Evolutionary conservation across 2,888 invertebrate genomes (phyloP).

Genomic region (Anodontia alba): DNA sequence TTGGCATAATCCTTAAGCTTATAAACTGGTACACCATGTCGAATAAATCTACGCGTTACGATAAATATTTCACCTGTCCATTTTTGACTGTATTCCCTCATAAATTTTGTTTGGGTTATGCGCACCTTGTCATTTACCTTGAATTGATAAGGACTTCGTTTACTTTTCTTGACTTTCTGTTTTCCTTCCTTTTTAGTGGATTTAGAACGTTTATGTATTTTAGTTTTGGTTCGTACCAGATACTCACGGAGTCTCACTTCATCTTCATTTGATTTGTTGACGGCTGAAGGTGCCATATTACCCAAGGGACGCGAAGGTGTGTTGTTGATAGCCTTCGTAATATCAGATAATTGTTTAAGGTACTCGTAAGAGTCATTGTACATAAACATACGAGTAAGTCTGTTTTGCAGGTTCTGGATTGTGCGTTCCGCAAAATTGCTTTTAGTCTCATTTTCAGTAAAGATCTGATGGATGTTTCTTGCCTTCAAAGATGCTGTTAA

Average conservation of each 20-base stretch:
- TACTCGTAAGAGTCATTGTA: constrained; percentile 25
- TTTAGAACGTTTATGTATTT: constrained; percentile 5
- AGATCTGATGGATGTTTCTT: constrained; percentile 18
- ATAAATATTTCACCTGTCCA: constrained; percentile 38
- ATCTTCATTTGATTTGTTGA: constrained; percentile 31
- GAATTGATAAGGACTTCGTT: constrained; percentile 22
- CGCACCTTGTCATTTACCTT: constrained; percentile 31
- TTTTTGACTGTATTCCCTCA: constrained; percentile 34
- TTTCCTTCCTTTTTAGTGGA: neutral
- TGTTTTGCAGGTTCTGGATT: constrained; percentile 29
- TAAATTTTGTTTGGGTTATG: constrained; percentile 28
- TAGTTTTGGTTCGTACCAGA: constrained; percentile 26
- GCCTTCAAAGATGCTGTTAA: constrained; percentile 19
- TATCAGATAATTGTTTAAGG: neutral
- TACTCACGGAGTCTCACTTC: constrained; percentile 25
- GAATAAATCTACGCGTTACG: constrained; percentile 15
- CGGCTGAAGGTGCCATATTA: constrained; percentile 14
- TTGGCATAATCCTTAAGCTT: constrained; percentile 22
- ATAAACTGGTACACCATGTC: constrained; percentile 33
- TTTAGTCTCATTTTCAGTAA: constrained; percentile 33
- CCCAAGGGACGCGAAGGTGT: constrained; percentile 27
- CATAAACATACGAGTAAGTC: constrained; percentile 26
- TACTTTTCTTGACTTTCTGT: neutral
- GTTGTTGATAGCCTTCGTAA: constrained; percentile 26
- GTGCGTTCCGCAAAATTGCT: constrained; percentile 22